phyloP scores from a whole-genome alignment of 2,113 vertebrate species.

The Chlorodrepanis virens region DNA sequence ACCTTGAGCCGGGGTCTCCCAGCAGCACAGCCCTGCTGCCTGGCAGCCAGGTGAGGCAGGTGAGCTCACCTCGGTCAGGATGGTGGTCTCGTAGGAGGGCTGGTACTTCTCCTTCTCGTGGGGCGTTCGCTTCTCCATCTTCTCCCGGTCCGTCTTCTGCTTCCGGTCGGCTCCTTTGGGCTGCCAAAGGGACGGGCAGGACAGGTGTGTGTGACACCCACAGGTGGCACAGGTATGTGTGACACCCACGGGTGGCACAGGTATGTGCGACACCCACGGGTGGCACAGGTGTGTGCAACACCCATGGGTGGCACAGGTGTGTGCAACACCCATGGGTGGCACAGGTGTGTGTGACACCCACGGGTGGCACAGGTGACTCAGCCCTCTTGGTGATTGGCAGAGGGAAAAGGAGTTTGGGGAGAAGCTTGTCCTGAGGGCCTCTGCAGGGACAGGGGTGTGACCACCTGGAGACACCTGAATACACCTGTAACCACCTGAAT shows the following conservation, averaged over 20 bases:
- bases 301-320: no score
- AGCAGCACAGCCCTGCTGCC: not conserved
- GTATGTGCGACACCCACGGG: no score
- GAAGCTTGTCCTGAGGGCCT: not conserved
- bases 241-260: no score
- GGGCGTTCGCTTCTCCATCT: constrained; percentile 96
- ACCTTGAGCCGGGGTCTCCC: fast-evolving
- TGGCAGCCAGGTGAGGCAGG: no score
- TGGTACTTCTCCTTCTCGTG: constrained; percentile 98
- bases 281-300: no score
- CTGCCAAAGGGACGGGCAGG: constrained; percentile 60
- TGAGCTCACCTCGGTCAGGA: constrained; percentile 89
- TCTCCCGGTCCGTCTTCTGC: constrained; percentile 96
- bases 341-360: not conserved
- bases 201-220: not conserved
- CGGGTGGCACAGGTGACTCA: not conserved
- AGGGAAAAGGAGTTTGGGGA: not conserved
- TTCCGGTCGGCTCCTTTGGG: constrained; percentile 98
- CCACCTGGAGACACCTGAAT: not conserved
- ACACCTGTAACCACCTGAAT: no score
- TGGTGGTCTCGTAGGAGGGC: constrained; percentile 96
- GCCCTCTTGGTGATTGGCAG: not conserved
- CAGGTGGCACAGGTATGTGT: no score
- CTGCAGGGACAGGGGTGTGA: not conserved
- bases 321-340: no score